Conservation (phyloP, 2,888 invertebrate species). For the Plagiodera versicolora region DNA sequence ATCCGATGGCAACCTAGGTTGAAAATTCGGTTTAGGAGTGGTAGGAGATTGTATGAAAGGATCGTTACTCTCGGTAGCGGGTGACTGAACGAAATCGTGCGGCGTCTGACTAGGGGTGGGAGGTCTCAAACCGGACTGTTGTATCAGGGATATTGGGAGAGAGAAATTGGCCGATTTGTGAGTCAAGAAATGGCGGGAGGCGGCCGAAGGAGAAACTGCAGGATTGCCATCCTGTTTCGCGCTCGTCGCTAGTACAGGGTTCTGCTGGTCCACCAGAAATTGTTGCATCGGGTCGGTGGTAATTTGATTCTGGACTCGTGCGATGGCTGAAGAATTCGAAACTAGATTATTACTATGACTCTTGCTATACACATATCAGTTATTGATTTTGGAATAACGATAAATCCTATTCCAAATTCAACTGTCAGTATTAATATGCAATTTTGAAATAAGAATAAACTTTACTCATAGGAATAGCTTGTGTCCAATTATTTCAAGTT, state of each 20-base stretch:
- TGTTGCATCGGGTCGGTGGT: slow-evolving; percentile 46
- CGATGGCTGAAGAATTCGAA: slow-evolving; percentile 59
- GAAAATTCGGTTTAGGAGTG: slow-evolving; percentile 55
- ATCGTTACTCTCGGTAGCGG: slow-evolving; percentile 49
- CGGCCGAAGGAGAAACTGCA: slow-evolving; percentile 45
- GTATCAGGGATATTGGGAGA: slow-evolving; percentile 33
- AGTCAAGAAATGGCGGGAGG: slow-evolving; percentile 47
- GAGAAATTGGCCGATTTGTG: slow-evolving; percentile 48
- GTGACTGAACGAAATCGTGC: slow-evolving; percentile 38
- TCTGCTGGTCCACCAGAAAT: slow-evolving; percentile 45
- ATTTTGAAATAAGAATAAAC: too few species aligned
- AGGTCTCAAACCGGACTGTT: slow-evolving; percentile 42
- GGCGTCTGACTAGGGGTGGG: slow-evolving; percentile 44
- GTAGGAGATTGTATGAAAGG: slow-evolving; percentile 60
- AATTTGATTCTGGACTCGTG: slow-evolving; percentile 61
- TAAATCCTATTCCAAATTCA: not conserved
- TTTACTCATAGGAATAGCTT: too few species aligned
- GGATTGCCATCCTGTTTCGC: slow-evolving; percentile 46
- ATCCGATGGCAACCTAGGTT: slow-evolving; percentile 44
- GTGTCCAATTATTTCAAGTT: too few species aligned
- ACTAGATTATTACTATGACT: too few species aligned
- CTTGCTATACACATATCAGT: too few species aligned
- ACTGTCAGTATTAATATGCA: not conserved
- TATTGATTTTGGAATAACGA: not conserved
- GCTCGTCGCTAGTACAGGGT: slow-evolving; percentile 44